Conservation (phyloP, 2,113 vertebrate genomes). For the Panurus biarmicus region DNA sequence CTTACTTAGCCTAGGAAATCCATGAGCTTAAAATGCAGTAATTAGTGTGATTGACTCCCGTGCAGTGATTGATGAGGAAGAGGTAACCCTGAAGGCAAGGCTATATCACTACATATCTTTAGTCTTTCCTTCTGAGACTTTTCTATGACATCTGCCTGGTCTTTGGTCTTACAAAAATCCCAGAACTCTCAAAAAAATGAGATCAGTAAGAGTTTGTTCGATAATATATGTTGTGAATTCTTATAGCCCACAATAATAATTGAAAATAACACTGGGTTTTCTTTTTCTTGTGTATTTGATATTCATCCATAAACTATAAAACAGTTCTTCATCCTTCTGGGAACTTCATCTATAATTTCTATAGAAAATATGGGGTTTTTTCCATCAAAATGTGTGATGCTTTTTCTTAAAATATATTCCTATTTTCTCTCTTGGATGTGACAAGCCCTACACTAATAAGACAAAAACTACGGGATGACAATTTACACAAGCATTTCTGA, state of each 20-base stretch:
- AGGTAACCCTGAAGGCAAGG: not conserved
- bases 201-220: not conserved
- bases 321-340: not conserved
- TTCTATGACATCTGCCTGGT: not conserved
- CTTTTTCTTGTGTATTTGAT: not conserved
- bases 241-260: not conserved
- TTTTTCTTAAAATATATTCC: not conserved
- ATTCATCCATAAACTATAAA: not conserved
- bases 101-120: not conserved
- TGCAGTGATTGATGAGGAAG: not conserved
- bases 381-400: not conserved
- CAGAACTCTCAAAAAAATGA: not conserved
- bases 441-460: not conserved
- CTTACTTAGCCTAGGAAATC: not conserved
- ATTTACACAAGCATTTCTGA: not conserved
- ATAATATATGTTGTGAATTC: not conserved
- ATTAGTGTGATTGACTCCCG: not conserved
- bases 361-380: rapidly evolving
- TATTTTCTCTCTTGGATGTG: not conserved
- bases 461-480: not conserved
- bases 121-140: not conserved
- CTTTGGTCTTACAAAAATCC: not conserved
- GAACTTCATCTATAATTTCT: not conserved
- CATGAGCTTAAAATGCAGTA: not conserved
- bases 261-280: not conserved